A percentile compares a stretch with the other conserved stretches of the same genome.
Conservation (phyloP, 92 coral and sea anemone genomes). For the Bergia puertoricense region DNA sequence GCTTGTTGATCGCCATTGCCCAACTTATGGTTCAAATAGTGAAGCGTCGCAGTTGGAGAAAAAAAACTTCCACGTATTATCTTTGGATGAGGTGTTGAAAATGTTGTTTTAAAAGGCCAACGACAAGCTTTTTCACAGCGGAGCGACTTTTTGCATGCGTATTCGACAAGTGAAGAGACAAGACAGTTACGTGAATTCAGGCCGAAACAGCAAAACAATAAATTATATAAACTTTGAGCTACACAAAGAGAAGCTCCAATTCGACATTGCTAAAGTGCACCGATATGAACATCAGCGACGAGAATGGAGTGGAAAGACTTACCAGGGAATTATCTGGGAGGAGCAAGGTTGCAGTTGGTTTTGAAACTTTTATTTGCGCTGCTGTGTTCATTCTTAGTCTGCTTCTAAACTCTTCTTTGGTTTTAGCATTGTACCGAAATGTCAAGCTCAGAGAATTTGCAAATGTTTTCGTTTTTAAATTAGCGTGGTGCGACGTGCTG, state of each 20-base stretch:
- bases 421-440: conserved; percentile 8
- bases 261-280: neutral
- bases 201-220: neutral
- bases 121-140: neutral
- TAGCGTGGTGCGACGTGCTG: conserved; percentile 14
- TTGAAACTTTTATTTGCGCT: conserved; percentile 6
- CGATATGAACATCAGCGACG: conserved; percentile 18
- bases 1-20: neutral
- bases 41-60: neutral
- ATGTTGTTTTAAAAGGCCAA: neutral
- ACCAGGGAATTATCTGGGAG: conserved; percentile 5
- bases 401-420: neutral
- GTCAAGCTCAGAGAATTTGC: conserved; percentile 11
- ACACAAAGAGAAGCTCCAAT: neutral
- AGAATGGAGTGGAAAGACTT: neutral
- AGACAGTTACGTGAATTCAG: neutral
- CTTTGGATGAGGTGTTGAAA: neutral
- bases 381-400: neutral
- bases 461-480: conserved; percentile 24
- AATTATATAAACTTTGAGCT: neutral
- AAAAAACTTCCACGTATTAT: neutral
- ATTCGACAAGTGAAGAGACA: neutral
- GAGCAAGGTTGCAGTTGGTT: neutral
- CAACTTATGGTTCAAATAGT: neutral
- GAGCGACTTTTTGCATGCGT: neutral